Conservation (phyloP, 2,888 invertebrate species). For the Thereva unica region DNA sequence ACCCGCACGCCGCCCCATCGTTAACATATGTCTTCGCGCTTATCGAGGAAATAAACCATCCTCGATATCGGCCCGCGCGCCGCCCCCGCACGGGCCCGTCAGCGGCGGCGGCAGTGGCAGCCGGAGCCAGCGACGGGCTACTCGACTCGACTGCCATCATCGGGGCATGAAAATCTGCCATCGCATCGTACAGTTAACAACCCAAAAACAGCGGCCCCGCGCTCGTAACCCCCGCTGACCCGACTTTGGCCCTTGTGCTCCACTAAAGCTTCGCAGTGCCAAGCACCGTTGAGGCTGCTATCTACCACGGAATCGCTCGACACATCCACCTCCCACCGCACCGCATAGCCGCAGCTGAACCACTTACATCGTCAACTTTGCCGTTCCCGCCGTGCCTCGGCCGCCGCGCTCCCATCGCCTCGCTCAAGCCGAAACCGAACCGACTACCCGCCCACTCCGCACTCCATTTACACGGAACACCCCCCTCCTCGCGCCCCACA, state of each 20-base stretch:
- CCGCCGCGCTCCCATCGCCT: slow-evolving; percentile 7
- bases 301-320: slow-evolving; percentile 36
- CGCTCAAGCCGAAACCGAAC: slow-evolving; percentile 32
- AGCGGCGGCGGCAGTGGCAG: slow-evolving; percentile 23
- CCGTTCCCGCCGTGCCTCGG: slow-evolving; percentile 15
- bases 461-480: slow-evolving; percentile 25
- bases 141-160: slow-evolving; percentile 32
- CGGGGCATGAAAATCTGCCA: slow-evolving; percentile 31
- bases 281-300: slow-evolving; percentile 35
- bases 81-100: slow-evolving; percentile 5
- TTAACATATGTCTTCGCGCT: slow-evolving; percentile 33
- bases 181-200: slow-evolving; percentile 32
- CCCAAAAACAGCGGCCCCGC: slow-evolving; percentile 34
- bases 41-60: slow-evolving; percentile 23
- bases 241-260: slow-evolving; percentile 24
- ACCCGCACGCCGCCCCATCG: not conserved
- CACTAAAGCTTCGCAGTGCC: slow-evolving; percentile 19
- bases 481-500: slow-evolving; percentile 20
- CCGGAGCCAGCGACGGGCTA: slow-evolving; percentile 11
- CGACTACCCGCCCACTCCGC: slow-evolving; percentile 28
- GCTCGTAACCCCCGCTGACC: slow-evolving; percentile 35
- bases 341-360: slow-evolving; percentile 32
- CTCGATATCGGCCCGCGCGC: not conserved
- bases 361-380: slow-evolving; percentile 37
- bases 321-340: slow-evolving; percentile 30